These are phyloP conservation scores for Pomatorhinus ruficollis DNA, from an alignment of 2,113 vertebrate genomes.

Conservation along the genomic window DNA sequence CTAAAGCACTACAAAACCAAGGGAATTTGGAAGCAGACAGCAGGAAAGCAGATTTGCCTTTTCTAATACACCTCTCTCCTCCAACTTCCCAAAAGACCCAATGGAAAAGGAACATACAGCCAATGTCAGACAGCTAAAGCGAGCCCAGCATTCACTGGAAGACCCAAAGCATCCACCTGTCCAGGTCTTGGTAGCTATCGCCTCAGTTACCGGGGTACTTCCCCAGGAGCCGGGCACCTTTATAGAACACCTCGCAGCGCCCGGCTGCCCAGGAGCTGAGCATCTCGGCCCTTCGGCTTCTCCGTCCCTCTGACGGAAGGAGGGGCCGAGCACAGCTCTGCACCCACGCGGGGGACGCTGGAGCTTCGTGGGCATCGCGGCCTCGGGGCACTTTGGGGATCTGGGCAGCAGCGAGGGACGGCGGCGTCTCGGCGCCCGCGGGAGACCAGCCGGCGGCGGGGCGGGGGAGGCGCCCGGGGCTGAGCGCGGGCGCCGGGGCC, in stretches of 20 bases:
- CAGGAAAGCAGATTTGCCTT: background rate
- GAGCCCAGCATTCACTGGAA: background rate
- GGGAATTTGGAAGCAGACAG: background rate
- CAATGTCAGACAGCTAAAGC: background rate
- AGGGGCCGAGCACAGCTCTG: background rate
- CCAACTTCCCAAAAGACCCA: background rate
- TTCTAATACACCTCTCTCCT: background rate
- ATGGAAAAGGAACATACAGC: rapidly evolving
- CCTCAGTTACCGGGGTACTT: background rate
- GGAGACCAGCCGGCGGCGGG: background rate
- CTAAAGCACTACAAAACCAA: rapidly evolving
- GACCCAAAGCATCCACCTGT: background rate
- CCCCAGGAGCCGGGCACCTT: background rate
- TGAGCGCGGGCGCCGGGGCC: background rate
- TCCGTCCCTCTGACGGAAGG: background rate
- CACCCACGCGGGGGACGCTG: background rate
- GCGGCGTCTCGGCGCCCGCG: background rate
- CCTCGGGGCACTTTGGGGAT: background rate
- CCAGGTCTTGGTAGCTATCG: background rate
- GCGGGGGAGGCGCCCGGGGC: background rate
- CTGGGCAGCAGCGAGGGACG: background rate
- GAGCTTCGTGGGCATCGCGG: background rate
- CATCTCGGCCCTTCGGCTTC: background rate
- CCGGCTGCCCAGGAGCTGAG: background rate
- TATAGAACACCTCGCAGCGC: background rate